Base-by-base conservation (phyloP, 2,113 vertebrate species). In the Gavia stellata region DNA sequence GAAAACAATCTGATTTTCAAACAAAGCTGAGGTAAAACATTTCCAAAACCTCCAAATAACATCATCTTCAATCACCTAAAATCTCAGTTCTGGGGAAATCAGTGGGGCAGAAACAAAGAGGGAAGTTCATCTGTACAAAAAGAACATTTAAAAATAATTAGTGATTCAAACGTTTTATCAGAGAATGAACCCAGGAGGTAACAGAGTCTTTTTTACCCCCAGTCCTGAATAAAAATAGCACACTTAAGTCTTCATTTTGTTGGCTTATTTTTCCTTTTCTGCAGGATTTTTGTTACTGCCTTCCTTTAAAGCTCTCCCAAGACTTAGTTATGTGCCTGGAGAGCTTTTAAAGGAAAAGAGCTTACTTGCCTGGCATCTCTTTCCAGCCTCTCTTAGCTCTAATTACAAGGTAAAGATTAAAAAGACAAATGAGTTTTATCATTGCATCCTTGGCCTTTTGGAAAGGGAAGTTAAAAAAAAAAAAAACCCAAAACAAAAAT, bases 401-500 rank as follows among this genome's bases (percentile, higher is more conserved):
- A 97, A 96, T 90, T 97, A 87, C 88, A 89, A 85, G 36, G 65
- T 70, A 95, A 90, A 88, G 70, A 94, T 75, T 84, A 95, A 81
- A 96, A 92, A 93, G 93, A 96, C 78, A 96, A 96, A 96, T 66
- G 36, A 72, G 88, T 92, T 86, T 96, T 84, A 97, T 70, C 89
- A 81, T 63, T 86, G 63, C 59, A 53, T 50, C 67, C 49, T 58
- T 78, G 67, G 81, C 75, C 65, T 96, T 94, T 95, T 91, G 58
- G 31, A 82, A 88, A 33, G 21, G 11, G n/a, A n/a, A n/a, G n/a
- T n/a, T n/a, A n/a, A n/a, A 7, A 62, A 28, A 81, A 58, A 44
- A 26, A 58, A 14, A 61, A 53, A n/a, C 3, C 3, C 7, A 16
- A 74, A 72, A 4, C 17, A 63, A 81, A 80, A 63, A 38, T 34